Conservation (phyloP, 2,888 invertebrate species). For the Nowickia ferox region DNA sequence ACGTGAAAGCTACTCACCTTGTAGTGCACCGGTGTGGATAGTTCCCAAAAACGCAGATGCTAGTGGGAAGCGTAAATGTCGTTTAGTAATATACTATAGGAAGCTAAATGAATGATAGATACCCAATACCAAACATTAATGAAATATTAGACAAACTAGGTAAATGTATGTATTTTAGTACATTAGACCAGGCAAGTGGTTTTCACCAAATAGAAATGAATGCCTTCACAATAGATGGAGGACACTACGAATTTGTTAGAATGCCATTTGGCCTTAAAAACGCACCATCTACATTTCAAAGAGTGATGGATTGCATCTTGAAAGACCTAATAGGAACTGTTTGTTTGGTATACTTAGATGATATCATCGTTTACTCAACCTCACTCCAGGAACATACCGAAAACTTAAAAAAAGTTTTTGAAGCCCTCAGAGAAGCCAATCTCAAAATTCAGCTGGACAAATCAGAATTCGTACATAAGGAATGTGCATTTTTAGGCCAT, state of each 20-base stretch:
- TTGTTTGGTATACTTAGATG: no score
- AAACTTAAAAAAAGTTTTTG: no score
- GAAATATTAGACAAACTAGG: slow-evolving; percentile 6
- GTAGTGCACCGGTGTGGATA: slow-evolving; percentile 49
- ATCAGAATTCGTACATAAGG: no score
- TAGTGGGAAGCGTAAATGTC: slow-evolving; percentile 54
- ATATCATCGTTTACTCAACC: no score
- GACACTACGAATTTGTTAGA: not conserved
- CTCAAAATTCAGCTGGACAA: no score
- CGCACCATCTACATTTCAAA: not conserved
- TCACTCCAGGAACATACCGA: no score
- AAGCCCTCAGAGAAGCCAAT: no score
- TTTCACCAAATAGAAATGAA: slow-evolving; percentile 19
- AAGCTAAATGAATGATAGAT: slow-evolving; percentile 27
- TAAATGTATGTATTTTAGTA: slow-evolving; percentile 11
- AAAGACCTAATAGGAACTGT: not conserved
- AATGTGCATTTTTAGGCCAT: no score
- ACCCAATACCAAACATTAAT: slow-evolving; percentile 27
- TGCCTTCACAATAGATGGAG: slow-evolving; percentile 1
- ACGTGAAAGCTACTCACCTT: slow-evolving; percentile 56
- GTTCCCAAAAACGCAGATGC: slow-evolving; percentile 40
- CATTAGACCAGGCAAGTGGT: slow-evolving; percentile 14
- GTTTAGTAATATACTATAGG: slow-evolving; percentile 36
- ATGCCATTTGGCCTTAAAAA: not conserved
- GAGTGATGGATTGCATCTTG: not conserved